Base-by-base conservation (phyloP, 1,140 invertebrate genomes). In the Drosophila gunungcola region DNA sequence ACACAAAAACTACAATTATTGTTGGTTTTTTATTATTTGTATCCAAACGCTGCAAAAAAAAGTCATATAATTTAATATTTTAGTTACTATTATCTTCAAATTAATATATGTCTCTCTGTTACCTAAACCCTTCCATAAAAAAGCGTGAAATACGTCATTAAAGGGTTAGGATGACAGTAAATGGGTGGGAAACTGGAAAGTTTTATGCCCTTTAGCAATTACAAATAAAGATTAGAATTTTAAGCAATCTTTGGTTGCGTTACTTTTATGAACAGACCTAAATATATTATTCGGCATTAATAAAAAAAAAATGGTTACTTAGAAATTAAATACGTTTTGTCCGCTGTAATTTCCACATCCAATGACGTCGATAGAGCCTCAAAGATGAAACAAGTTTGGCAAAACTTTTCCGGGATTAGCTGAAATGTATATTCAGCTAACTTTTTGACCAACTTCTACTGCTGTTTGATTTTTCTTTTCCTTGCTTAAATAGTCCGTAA, bases 401-500 rank as follows among this genome's bases (percentile, higher is more conserved):
- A 41, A 53, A 53, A 64, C 51, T 73, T 73, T 73, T 53, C 25
- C 36, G 45, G 27, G 72, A 73, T 53, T 43, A 49, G 69, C 25
- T 29, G n/a, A 65, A 70, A 69, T 78, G 55, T 70, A 70, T 64
- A 51, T 58, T 29, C 16, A 21, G 9, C 60, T 63, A 86, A 81
- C 46, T 85, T 86, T 56, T 62, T 27, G 69, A 51, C 46, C 61
- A 36, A 48, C 45, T 61, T 62, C 45, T 61, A 52, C 52, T 48
- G 36, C n/a, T 38, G 27, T 60, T 41, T 64, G 62, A 56, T 61
- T 73, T 56, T 42, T 58, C 38, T 41, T n/a, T 27, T 48, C 53
- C 54, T 65, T 60, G 73, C 60, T 55, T 57, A 72, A 65, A 62
- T 67, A 55, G 48, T 3, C 34, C 41, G 42, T 46, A 79, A 56